Evolutionary conservation across 2,888 invertebrate species (phyloP), one percentile per base, ranked within the genome.

Genomic region (Aleiodes testaceus): DNA sequence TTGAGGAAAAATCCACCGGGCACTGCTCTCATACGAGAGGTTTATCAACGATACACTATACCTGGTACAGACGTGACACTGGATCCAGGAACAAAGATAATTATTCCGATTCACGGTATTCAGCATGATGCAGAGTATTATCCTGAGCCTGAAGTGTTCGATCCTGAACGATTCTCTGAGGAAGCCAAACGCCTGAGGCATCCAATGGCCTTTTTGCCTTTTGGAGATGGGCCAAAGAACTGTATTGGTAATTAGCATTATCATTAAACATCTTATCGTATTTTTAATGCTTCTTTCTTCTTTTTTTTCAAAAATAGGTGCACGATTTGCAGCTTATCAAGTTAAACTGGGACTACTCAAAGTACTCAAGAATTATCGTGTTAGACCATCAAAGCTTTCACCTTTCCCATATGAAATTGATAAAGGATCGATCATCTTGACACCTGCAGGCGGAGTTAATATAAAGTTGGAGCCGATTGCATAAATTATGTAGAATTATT

Each of bases 1-100:
- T 77, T 89, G 16, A 80, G 89, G 16, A 84, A 86, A 63, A 88
- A 88, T 79, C 88, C 89, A 45, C 86, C 88, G 2, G 79, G 82
- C 0, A 72, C 80, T 4, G 50, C 77, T 7, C 70, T 88, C 12
- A 81, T 80, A 45, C 81, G 88, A 74, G 74, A 77, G 55, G 85
- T 87, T 11, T 75, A 76, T 4, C 66, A 75, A 44, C 66, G 72
- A 0, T 76, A 75, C 16, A 63, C 63, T 6, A 59, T 77, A 36
- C 63, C 70, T 16, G 77, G 61, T 3, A 72, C 68, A 1, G 71
- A 74, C 42, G 14, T 77, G 1, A 72, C 59, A 1, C 65, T 78
- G n/a, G 45, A 63, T 3, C 71, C 69, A 22, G 74, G 72, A 11
- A 72, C 71, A 11, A 14, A 7, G 6, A 18, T 77, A 1, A 45